Percentiles rank a stretch among this genome's conserved stretches.
phyloP scores from a whole-genome alignment of 2,888 invertebrate species.

The Troilus luridus region DNA sequence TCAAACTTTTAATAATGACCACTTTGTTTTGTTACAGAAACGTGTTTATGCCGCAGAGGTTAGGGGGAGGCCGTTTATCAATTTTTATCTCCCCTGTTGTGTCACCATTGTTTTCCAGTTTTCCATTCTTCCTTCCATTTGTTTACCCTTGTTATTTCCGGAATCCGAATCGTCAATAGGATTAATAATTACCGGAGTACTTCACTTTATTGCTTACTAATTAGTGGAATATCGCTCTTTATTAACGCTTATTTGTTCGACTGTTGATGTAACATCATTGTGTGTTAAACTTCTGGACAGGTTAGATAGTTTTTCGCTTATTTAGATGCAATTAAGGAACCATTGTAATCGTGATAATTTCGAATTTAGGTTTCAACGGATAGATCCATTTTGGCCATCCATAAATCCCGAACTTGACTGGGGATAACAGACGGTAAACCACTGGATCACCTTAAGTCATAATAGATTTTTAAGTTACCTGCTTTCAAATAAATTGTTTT shows the following conservation, averaged over 20 bases:
- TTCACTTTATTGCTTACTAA: not conserved
- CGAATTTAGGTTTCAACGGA: too few species aligned
- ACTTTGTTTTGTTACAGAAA: slow-evolving; percentile 14
- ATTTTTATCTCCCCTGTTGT: slow-evolving; percentile 36
- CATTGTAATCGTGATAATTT: too few species aligned
- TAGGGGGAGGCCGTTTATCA: not conserved
- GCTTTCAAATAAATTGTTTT: too few species aligned
- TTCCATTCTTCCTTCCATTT: slow-evolving; percentile 1
- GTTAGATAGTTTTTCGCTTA: too few species aligned
- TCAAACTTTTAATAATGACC: not conserved
- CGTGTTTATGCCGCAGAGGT: not conserved
- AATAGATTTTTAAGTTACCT: too few species aligned
- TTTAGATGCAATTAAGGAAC: too few species aligned
- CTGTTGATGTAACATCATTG: not conserved
- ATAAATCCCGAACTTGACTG: too few species aligned
- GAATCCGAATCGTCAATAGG: slow-evolving; percentile 13
- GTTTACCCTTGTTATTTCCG: not conserved
- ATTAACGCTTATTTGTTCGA: not conserved
- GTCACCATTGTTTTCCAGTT: slow-evolving; percentile 30
- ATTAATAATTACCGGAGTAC: not conserved
- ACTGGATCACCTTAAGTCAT: too few species aligned
- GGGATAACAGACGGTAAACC: too few species aligned
- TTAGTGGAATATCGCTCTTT: too few species aligned
- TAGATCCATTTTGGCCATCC: too few species aligned
- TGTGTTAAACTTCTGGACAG: not conserved